Evolutionary conservation across 2,113 vertebrate genomes (phyloP).

Genomic region (Lasiurus cinereus): DNA sequence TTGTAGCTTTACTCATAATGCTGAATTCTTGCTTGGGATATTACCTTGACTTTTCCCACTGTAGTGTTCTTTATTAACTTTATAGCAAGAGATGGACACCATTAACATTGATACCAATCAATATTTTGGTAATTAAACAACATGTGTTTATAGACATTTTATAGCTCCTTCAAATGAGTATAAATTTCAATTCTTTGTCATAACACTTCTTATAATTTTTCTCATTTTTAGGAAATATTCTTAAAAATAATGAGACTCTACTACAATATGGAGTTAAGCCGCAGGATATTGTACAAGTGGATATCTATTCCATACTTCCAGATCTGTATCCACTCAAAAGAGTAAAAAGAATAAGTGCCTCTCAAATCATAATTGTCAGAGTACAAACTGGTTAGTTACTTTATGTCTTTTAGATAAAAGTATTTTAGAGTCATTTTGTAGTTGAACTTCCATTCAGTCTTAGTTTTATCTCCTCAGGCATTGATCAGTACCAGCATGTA

Average conservation of each 20-base stretch:
- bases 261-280: constrained; percentile 86
- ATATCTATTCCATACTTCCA: constrained; percentile 87
- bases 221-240: constrained; percentile 85
- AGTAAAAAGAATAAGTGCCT: constrained; percentile 81
- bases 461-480: constrained; percentile 84
- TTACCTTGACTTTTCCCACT: background rate
- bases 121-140: constrained; percentile 35
- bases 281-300: constrained; percentile 87
- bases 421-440: background rate
- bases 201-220: constrained; percentile 40
- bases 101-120: background rate
- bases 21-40: background rate
- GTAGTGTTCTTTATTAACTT: background rate
- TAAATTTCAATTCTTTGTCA: background rate
- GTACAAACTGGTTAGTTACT: constrained; percentile 89
- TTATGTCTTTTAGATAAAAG: background rate
- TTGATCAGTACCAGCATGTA: constrained; percentile 86
- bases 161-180: constrained; percentile 35
- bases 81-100: background rate
- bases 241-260: constrained; percentile 86
- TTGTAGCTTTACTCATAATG: constrained; percentile 36
- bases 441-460: constrained; percentile 1
- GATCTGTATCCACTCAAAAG: constrained; percentile 78
- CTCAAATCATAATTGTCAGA: constrained; percentile 91
- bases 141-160: constrained; percentile 28